Percentiles rank a stretch among this genome's conserved stretches.
These are phyloP conservation scores for Xanthia togata DNA, from an alignment of 2,888 invertebrate genomes.

Conservation along the genomic window DNA sequence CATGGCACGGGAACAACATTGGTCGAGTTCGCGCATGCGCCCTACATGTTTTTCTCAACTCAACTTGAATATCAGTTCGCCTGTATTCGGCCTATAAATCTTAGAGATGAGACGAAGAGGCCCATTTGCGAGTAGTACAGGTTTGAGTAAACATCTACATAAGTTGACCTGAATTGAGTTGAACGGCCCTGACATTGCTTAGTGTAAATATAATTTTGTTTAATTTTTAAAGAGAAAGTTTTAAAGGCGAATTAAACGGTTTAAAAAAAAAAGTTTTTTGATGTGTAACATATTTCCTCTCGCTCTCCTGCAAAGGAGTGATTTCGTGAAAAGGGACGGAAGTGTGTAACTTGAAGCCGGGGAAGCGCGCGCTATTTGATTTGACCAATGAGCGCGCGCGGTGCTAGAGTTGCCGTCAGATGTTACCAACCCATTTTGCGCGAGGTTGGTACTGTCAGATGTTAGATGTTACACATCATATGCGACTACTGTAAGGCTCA, in stretches of 20 bases:
- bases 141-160: constrained; percentile 74
- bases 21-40: constrained; percentile 83
- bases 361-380: too few relatives aligned
- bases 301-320: too few relatives aligned
- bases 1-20: constrained; percentile 75
- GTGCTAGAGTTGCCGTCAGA: too few relatives aligned
- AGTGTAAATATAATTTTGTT: not conserved
- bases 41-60: constrained; percentile 81
- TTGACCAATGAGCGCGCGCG: too few relatives aligned
- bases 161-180: constrained; percentile 47
- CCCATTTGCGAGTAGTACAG: constrained; percentile 71
- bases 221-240: not conserved
- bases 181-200: constrained; percentile 27
- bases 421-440: too few relatives aligned
- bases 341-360: too few relatives aligned
- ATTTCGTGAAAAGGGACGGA: too few relatives aligned
- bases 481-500: too few relatives aligned
- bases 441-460: too few relatives aligned
- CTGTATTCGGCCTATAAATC: constrained; percentile 80
- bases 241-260: too few relatives aligned
- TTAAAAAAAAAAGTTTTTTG: not conserved
- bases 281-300: too few relatives aligned
- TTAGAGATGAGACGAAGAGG: constrained; percentile 64
- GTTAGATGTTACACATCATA: too few relatives aligned
- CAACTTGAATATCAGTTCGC: constrained; percentile 80